phyloP scores from a whole-genome alignment of 1,140 invertebrate species.

The Drosophila lacteicornis region DNA sequence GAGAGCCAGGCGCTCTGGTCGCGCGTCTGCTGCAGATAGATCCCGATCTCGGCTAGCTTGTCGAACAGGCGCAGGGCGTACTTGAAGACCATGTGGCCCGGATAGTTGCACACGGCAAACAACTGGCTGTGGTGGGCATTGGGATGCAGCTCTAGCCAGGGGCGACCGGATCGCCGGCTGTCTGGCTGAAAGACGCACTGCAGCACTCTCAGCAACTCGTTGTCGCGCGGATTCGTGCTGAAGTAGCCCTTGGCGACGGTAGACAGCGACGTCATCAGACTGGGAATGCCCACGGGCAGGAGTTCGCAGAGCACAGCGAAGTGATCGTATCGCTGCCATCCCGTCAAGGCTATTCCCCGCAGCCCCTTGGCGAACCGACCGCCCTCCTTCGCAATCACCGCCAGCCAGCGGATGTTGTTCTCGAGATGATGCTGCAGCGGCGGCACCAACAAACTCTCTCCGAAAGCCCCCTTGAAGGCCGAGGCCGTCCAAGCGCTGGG shows the following conservation, averaged over 20 bases:
- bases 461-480: constrained; percentile 90
- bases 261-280: constrained; percentile 88
- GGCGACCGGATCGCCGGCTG: constrained; percentile 76
- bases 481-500: constrained; percentile 91
- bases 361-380: constrained; percentile 86
- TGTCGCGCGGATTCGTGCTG: constrained; percentile 86
- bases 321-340: constrained; percentile 95
- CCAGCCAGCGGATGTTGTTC: constrained; percentile 90
- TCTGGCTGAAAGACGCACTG: constrained; percentile 86
- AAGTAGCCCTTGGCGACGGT: constrained; percentile 88
- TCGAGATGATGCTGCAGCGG: constrained; percentile 89
- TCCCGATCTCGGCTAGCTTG: constrained; percentile 85
- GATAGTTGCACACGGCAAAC: constrained; percentile 84
- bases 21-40: constrained; percentile 83
- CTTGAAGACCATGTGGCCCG: constrained; percentile 87
- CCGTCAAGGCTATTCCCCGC: constrained; percentile 89
- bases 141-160: constrained; percentile 78
- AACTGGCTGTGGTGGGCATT: constrained; percentile 76
- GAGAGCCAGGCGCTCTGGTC: constrained; percentile 89
- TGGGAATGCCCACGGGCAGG: constrained; percentile 93
- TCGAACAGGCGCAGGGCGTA: constrained; percentile 86
- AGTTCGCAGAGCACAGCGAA: constrained; percentile 97
- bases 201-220: constrained; percentile 86
- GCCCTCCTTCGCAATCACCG: constrained; percentile 87
- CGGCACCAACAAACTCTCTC: constrained; percentile 90